These are phyloP conservation scores for Anhinga anhinga DNA, from an alignment of 2,113 vertebrate genomes.

Conservation along the genomic window DNA sequence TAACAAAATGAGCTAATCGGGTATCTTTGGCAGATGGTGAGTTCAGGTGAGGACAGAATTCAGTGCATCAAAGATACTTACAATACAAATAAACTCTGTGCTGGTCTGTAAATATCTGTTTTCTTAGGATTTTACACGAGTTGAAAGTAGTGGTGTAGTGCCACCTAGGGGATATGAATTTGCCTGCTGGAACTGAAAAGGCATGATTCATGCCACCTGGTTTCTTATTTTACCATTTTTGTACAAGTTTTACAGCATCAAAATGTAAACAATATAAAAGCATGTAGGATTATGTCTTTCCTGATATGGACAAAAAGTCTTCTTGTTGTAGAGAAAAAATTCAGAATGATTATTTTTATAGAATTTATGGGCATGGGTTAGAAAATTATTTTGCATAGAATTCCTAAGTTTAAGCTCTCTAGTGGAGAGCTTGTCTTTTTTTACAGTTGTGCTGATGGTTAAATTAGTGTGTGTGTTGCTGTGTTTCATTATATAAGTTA, in stretches of 20 bases:
- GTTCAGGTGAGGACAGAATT: background rate
- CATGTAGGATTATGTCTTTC: background rate
- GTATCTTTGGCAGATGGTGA: background rate
- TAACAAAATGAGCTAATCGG: background rate
- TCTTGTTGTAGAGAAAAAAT: background rate
- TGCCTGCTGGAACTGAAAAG: background rate
- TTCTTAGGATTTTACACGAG: accelerated
- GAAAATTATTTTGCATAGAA: background rate
- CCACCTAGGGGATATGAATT: background rate
- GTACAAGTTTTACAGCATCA: background rate
- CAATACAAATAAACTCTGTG: background rate
- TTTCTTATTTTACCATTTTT: background rate
- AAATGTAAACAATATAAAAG: background rate
- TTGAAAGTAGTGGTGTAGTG: background rate
- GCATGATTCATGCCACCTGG: background rate
- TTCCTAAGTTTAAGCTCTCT: background rate
- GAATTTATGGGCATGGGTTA: background rate
- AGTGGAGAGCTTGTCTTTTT: no score
- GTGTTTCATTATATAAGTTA: no score
- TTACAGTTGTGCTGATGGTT: no score
- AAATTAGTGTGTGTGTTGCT: no score
- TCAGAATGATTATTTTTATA: background rate
- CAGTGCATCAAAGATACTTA: background rate
- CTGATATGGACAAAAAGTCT: background rate
- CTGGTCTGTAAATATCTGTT: background rate